Base-by-base conservation (phyloP, 92 coral and sea anemone genomes). In the Zoanthus sociatus region DNA sequence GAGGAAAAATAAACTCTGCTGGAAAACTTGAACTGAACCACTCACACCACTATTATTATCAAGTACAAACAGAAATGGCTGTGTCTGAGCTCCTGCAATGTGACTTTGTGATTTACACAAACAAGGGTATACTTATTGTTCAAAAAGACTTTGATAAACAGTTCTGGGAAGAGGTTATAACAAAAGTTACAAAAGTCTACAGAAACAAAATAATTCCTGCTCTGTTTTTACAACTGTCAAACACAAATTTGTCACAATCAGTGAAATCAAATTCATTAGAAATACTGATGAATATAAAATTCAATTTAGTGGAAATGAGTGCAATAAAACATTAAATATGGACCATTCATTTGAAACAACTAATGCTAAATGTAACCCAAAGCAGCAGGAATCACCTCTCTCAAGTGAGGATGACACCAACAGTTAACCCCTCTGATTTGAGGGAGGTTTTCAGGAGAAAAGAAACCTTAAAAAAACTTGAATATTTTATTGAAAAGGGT, bases 11-110 rank as follows among this genome's bases (percentile, higher is more conserved):
- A 45, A 86, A 71, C 44, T 8, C 75, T 71, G 58, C 79, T 84
- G 87, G 90, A 16, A 88, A 56, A 3, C 55, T 45, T 17, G 66
- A 42, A 16, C 86, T 91, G 73, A 79, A 68, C 47, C 32, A 68
- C 54, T 82, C 78, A 15, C 93, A 87, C 68, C 44, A 68, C 17
- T 73, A 78, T 71, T 92, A 92, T 76, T 89, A 83, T 54, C 92
- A 92, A 86, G 88, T 88, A 50, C 92, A 92, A 73, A 92, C 92
- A 78, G 83, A 78, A 83, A 88, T 92, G 94, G 90, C 92, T 66
- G 94, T 91, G 21, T 92, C 85, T 76, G 87, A 89, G 54, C 74
- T 84, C 18, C 60, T 71, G n/a, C 16, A 60, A n/a, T 79, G 92
- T 91, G 94, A 77, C 72, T 91, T 88, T 88, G 88, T 88, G 47